These are phyloP conservation scores for Girardia tigrina DNA, from an alignment of 2,888 invertebrate species.

Conservation along the genomic window DNA sequence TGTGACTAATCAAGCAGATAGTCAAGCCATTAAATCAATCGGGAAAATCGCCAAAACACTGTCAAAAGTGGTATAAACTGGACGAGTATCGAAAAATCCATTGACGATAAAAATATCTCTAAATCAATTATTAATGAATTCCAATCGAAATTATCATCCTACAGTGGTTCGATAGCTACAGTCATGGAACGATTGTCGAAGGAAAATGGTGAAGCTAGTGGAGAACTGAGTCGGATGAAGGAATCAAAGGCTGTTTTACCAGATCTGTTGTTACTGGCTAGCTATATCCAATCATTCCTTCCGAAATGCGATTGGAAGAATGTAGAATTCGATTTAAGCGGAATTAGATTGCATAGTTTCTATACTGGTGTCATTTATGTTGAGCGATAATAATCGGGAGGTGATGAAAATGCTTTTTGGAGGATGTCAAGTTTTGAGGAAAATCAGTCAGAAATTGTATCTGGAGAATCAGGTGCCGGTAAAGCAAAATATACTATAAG, in stretches of 20 bases:
- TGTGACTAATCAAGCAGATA: background rate
- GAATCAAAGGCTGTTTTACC: background rate
- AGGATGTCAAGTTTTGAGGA: constrained; percentile 60
- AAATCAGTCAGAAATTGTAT: constrained; percentile 60
- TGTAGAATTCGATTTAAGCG: background rate
- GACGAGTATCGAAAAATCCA: background rate
- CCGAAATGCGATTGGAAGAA: background rate
- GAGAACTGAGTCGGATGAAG: background rate
- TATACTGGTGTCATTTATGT: background rate
- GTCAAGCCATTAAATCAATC: background rate
- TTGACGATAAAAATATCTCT: background rate
- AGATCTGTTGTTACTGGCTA: background rate
- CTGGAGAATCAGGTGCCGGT: constrained; percentile 92
- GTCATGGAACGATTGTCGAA: background rate
- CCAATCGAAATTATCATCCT: background rate
- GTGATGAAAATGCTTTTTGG: constrained; percentile 93
- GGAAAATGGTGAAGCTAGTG: too few species aligned
- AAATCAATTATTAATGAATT: background rate
- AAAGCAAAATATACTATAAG: constrained; percentile 98
- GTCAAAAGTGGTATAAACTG: background rate
- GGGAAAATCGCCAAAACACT: background rate
- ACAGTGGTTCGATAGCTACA: background rate
- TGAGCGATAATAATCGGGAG: constrained; percentile 43
- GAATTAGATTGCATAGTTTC: background rate
- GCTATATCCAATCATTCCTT: background rate